Evolutionary conservation across 2,888 invertebrate genomes (phyloP).

Genomic region (Noctua janthe): DNA sequence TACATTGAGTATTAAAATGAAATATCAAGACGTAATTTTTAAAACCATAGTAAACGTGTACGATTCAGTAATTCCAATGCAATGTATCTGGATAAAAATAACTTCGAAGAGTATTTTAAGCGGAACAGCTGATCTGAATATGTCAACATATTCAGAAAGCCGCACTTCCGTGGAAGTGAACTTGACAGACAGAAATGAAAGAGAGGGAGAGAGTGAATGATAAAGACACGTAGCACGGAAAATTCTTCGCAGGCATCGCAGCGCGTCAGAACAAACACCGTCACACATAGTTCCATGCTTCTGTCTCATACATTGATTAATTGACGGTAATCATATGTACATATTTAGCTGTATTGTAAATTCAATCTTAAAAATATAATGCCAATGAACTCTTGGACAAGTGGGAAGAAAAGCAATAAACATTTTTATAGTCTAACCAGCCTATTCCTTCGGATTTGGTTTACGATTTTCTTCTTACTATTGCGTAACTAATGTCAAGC

Average conservation of each 20-base stretch:
- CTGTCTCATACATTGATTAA: slow-evolving; percentile 72
- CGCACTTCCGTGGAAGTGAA: slow-evolving; percentile 8
- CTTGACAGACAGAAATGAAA: not conserved
- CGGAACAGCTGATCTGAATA: slow-evolving; percentile 18
- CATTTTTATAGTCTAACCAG: slow-evolving; percentile 83
- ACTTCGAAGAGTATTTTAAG: not conserved
- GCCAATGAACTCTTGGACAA: slow-evolving; percentile 80
- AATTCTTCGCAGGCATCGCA: slow-evolving; percentile 12
- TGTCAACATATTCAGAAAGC: slow-evolving; percentile 2
- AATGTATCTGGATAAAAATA: not conserved
- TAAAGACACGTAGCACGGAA: not conserved
- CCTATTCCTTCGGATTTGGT: slow-evolving; percentile 77
- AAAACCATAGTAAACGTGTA: not conserved
- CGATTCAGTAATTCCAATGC: not conserved
- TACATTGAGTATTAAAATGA: not conserved
- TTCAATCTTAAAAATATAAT: slow-evolving; percentile 83
- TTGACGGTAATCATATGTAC: slow-evolving; percentile 86
- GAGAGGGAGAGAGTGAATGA: slow-evolving; percentile 1
- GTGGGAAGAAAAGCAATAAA: slow-evolving; percentile 88
- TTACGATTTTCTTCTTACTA: slow-evolving; percentile 74
- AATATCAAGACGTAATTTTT: not conserved
- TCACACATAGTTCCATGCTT: slow-evolving; percentile 43
- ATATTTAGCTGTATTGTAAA: slow-evolving; percentile 86
- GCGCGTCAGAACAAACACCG: slow-evolving; percentile 28
- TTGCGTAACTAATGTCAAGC: slow-evolving; percentile 73